These are phyloP conservation scores for Empidonax alnorum DNA, from an alignment of 2,113 vertebrate species.

Conservation along the genomic window DNA sequence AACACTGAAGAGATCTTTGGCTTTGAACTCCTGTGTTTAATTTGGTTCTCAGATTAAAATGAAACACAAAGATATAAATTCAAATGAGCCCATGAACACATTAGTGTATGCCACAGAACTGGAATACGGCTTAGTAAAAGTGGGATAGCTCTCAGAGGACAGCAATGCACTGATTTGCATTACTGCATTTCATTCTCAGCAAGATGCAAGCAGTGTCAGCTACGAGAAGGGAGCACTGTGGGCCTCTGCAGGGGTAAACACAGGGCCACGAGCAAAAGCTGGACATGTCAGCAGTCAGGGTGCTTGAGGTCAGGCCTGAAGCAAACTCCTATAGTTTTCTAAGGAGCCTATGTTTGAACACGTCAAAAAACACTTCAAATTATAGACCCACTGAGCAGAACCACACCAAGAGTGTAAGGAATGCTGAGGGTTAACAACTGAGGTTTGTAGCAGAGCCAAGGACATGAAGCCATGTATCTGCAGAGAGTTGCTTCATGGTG, in stretches of 20 bases:
- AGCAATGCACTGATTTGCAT: neutral
- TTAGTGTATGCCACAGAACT: neutral
- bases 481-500: neutral
- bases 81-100: neutral
- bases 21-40: neutral
- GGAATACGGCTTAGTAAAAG: neutral
- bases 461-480: rapidly evolving
- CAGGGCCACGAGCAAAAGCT: rapidly evolving
- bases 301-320: neutral
- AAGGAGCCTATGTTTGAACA: neutral
- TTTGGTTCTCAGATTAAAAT: neutral
- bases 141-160: neutral
- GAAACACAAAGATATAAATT: neutral
- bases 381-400: neutral
- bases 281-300: neutral
- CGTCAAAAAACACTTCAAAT: neutral
- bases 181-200: neutral
- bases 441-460: neutral
- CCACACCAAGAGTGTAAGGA: neutral
- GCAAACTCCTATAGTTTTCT: neutral
- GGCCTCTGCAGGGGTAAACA: neutral
- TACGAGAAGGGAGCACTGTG: rapidly evolving
- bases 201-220: neutral
- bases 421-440: rapidly evolving
- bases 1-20: neutral